phyloP scores from a whole-genome alignment of 2,797 vertebrate genomes.

The Emys orbicularis region DNA sequence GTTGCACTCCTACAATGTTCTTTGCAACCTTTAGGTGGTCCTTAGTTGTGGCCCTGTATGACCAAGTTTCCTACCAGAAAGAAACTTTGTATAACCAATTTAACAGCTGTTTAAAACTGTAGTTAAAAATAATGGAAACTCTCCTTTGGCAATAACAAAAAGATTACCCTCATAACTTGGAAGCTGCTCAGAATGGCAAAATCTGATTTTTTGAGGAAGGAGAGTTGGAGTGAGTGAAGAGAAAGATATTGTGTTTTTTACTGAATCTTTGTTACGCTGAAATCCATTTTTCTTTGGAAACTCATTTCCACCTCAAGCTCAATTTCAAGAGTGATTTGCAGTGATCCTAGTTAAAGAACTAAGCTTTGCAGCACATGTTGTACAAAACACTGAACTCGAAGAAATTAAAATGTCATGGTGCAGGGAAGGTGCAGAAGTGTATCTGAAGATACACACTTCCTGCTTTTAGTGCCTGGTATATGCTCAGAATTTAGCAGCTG shows the following conservation, averaged over 20 bases:
- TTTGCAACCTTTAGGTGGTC: background rate
- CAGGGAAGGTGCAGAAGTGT: background rate
- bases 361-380: background rate
- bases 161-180: constrained; percentile 18
- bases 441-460: background rate
- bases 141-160: background rate
- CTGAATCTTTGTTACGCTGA: constrained; percentile 1
- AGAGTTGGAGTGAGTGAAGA: background rate
- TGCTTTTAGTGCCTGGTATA: background rate
- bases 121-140: background rate
- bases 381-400: background rate
- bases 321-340: background rate
- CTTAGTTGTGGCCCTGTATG: background rate
- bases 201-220: constrained; percentile 6
- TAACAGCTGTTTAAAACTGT: background rate
- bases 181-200: constrained; percentile 1
- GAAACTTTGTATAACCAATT: background rate
- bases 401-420: background rate
- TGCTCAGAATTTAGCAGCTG: background rate
- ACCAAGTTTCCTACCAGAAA: background rate
- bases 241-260: background rate
- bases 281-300: constrained; percentile 46
- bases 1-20: background rate
- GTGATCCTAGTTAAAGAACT: background rate
- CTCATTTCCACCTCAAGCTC: background rate